phyloP scores from a whole-genome alignment of 2,797 vertebrate genomes.

The Carapus acus region DNA sequence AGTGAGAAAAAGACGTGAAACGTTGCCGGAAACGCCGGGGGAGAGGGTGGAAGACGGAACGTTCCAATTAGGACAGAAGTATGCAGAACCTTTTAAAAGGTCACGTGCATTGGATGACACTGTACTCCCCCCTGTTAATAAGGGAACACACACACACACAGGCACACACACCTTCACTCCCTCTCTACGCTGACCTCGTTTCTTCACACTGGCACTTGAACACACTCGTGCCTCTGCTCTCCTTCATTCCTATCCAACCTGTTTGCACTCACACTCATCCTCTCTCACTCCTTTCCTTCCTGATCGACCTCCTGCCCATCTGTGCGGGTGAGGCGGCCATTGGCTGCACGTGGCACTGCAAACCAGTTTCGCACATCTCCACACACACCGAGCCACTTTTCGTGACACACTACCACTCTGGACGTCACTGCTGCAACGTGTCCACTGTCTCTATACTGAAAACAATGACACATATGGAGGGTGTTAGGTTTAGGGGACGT shows the following conservation, averaged over 20 bases:
- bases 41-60: neutral
- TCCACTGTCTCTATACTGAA: no score
- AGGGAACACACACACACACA: neutral
- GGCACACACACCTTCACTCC: conserved; percentile 1
- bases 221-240: conserved; percentile 15
- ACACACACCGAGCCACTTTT: conserved; percentile 39
- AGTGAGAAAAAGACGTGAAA: neutral
- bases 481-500: no score
- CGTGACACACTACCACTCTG: conserved; percentile 4
- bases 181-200: conserved; percentile 15
- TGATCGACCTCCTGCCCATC: conserved; percentile 59
- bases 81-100: neutral
- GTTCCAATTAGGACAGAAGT: neutral
- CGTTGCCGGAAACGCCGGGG: neutral
- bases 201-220: neutral
- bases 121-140: no score
- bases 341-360: conserved; percentile 32
- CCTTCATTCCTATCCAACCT: conserved; percentile 9
- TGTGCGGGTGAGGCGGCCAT: conserved; percentile 46
- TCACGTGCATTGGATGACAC: no score
- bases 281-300: conserved; percentile 30
- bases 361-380: conserved; percentile 23
- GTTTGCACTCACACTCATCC: conserved; percentile 17
- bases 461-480: no score
- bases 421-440: conserved; percentile 3